These are phyloP conservation scores for Haliclystus octoradiatus DNA, from an alignment of 30 jellyfish, hydroid and myxozoan species.

Conservation along the genomic window DNA sequence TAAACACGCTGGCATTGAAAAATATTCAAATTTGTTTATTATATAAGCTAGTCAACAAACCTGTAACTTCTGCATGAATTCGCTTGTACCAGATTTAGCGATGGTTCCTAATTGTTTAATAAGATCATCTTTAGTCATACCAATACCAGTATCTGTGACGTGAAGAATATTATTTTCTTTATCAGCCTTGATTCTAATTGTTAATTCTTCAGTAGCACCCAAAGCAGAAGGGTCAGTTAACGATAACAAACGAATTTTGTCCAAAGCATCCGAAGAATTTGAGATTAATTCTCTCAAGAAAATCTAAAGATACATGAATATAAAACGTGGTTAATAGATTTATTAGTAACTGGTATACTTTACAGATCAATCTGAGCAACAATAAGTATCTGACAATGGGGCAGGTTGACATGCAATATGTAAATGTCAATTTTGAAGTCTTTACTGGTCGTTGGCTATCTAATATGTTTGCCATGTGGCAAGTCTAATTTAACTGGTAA, in stretches of 20 bases:
- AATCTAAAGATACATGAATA: conserved; percentile 32
- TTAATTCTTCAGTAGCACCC: conserved; percentile 78
- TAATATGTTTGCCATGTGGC: too few relatives aligned
- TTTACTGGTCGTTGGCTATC: too few relatives aligned
- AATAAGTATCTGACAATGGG: too few relatives aligned
- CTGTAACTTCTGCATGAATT: conserved; percentile 79
- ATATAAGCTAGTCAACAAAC: conserved; percentile 31
- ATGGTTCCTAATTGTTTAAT: conserved; percentile 96
- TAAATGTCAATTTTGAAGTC: too few relatives aligned
- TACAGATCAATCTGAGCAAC: not conserved
- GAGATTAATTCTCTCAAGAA: conserved; percentile 98
- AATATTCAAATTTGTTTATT: too few relatives aligned
- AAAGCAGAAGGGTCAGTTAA: conserved; percentile 75
- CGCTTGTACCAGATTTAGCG: conserved; percentile 99
- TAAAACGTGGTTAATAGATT: not conserved
- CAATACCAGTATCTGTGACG: conserved; percentile 98
- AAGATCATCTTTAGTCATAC: conserved; percentile 97
- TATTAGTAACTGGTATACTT: not conserved
- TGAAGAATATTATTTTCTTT: conserved; percentile 75
- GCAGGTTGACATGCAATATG: too few relatives aligned
- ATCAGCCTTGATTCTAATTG: conserved; percentile 83
- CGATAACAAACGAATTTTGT: conserved; percentile 72
- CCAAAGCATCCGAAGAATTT: conserved; percentile 98
- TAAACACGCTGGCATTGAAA: too few relatives aligned
- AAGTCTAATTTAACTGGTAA: too few relatives aligned